Base-by-base conservation (phyloP, 2,113 vertebrate genomes). In the Rhodinocichla rosea region DNA sequence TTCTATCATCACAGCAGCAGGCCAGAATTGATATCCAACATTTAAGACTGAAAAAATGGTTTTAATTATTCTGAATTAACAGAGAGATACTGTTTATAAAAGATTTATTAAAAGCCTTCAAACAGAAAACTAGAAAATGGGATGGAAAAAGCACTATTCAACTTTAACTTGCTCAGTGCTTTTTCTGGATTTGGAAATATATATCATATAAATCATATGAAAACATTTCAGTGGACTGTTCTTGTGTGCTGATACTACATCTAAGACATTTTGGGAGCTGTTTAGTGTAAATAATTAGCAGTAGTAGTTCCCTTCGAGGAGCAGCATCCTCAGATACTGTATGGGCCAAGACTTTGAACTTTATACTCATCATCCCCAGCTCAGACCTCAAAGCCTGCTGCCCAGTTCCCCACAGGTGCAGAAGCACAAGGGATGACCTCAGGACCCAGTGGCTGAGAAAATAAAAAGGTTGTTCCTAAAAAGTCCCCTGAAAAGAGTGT, bases 301-400 rank as follows among this genome's bases (percentile, higher is more conserved):
- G 21, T 3, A 67, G 16, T 24, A 70, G 42, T 13, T 84, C 11
- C 14, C 47, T 80, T 11, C 0, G 0, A 74, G 73, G 7, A 92
- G 22, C 39, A 81, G 13, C n/a, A 16, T 33, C 49, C 70, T 68
- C 67, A 90, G 20, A 55, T 6, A 79, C 24, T 10, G 30, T 9
- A 77, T 9, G 12, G 8, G 9, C 15, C 1, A 3, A 57, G n/a
- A 57, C 33, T 60, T n/a, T 69, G 55, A 88, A 40, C 26, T 64
- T 11, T 11, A 9, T 22, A 57, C 4, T 62, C 16, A 11, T 15
- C 16, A 53, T 18, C 2, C 5, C 28, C 1, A 0, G 7, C 30
- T 85, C 60, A 73, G 37, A 68, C 28, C 35, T 65, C 63, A 67
- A 74, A 82, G 47, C 11, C 39, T 59, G 42, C 28, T 87, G 55